A percentile compares a stretch with the other conserved stretches of the same genome.
Evolutionary conservation across 2,888 invertebrate genomes (phyloP).

Genomic region (Amphipoea lucens): DNA sequence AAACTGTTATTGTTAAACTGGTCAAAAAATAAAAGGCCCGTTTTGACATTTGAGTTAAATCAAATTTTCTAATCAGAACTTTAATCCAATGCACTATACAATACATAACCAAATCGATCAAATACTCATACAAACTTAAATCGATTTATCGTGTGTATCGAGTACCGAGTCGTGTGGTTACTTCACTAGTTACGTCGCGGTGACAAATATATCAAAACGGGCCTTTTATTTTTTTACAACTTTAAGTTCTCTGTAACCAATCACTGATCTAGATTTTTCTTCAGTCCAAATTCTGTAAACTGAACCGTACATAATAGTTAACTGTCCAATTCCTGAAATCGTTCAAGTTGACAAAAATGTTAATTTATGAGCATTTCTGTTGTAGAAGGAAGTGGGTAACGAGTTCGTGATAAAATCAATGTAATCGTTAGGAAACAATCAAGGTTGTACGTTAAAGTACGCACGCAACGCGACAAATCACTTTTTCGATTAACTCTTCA

Average conservation of each 20-base stretch:
- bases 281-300: constrained; percentile 25
- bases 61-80: no score
- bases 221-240: no score
- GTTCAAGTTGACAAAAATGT: constrained; percentile 26
- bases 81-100: no score
- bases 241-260: not conserved
- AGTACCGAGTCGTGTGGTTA: no score
- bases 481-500: constrained; percentile 41
- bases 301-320: constrained; percentile 14
- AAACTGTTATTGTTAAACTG: not conserved
- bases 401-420: constrained; percentile 54
- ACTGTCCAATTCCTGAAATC: constrained; percentile 22
- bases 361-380: constrained; percentile 47
- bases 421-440: constrained; percentile 63
- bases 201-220: no score
- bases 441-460: constrained; percentile 27
- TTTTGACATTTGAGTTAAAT: no score
- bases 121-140: no score
- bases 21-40: no score
- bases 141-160: no score
- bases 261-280: constrained; percentile 18
- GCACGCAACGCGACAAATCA: constrained; percentile 63
- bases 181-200: no score
- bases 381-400: constrained; percentile 26
- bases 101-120: no score